phyloP scores from a whole-genome alignment of 2,797 vertebrate genomes.

The Phalanger gymnotis region DNA sequence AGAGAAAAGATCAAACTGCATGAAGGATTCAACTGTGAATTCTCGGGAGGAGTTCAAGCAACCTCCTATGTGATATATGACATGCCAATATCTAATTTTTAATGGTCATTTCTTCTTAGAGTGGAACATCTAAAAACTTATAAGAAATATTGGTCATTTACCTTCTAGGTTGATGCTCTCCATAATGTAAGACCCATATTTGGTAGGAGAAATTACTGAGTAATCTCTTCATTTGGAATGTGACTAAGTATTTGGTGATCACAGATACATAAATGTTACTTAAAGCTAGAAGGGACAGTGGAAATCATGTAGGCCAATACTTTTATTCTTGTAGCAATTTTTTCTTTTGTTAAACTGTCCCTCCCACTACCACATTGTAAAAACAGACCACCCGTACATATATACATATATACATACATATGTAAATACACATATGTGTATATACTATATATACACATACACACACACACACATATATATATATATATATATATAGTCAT shows the following conservation, averaged over 20 bases:
- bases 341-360: neutral
- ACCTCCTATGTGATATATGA: neutral
- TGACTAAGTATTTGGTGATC: neutral
- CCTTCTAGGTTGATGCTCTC: neutral
- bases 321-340: neutral
- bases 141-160: neutral
- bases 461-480: too few species aligned
- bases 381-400: too few species aligned
- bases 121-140: neutral
- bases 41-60: neutral
- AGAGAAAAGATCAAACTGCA: neutral
- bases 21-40: neutral
- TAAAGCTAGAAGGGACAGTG: neutral
- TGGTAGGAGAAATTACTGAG: neutral
- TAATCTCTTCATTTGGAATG: neutral
- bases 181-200: neutral
- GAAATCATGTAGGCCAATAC: neutral
- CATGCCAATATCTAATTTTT: neutral
- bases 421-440: too few species aligned
- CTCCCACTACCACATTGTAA: neutral
- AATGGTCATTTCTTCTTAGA: neutral
- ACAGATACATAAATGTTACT: neutral
- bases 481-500: too few species aligned
- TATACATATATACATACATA: too few species aligned
- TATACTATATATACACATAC: too few species aligned